Percentiles rank a stretch among this genome's conserved stretches.
Conservation (phyloP, 1,140 invertebrate species). For the Lordiphosa clarofinis region DNA sequence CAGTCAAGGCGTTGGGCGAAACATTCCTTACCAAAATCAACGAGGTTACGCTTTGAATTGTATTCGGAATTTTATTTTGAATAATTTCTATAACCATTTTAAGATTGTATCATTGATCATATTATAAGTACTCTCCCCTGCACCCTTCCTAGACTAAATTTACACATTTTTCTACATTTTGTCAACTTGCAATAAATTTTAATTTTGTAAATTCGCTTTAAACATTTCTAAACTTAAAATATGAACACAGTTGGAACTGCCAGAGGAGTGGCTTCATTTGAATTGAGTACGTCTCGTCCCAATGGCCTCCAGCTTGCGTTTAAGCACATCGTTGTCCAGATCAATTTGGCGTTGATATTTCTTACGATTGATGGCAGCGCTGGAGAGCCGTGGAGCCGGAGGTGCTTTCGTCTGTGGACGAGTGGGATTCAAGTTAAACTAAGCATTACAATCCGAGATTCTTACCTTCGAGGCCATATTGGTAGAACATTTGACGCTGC, state of each 20-base stretch:
- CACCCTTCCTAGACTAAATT: conserved; percentile 3
- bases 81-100: conserved; percentile 1
- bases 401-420: conserved; percentile 12
- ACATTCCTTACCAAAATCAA: conserved; percentile 53
- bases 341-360: conserved; percentile 76
- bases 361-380: conserved; percentile 69
- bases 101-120: not conserved
- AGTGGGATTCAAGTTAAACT: too few species aligned
- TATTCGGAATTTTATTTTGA: not conserved
- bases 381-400: conserved; percentile 46
- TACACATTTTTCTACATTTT: conserved; percentile 15
- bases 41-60: conserved; percentile 36
- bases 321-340: conserved; percentile 70
- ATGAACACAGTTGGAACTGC: conserved; percentile 39
- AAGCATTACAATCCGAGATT: not conserved
- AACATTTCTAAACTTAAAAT: conserved; percentile 56
- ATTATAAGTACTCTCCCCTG: conserved; percentile 1
- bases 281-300: conserved; percentile 49
- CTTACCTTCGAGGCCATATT: conserved; percentile 29
- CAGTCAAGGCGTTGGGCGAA: conserved; percentile 60
- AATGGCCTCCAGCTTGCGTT: conserved; percentile 72
- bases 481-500: conserved; percentile 24
- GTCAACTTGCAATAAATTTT: conserved; percentile 68
- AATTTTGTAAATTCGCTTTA: conserved; percentile 66
- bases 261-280: conserved; percentile 32